Percentiles rank a stretch among this genome's conserved stretches.
Conservation (phyloP, 2,113 vertebrate species). For the Seriola aureovittata region DNA sequence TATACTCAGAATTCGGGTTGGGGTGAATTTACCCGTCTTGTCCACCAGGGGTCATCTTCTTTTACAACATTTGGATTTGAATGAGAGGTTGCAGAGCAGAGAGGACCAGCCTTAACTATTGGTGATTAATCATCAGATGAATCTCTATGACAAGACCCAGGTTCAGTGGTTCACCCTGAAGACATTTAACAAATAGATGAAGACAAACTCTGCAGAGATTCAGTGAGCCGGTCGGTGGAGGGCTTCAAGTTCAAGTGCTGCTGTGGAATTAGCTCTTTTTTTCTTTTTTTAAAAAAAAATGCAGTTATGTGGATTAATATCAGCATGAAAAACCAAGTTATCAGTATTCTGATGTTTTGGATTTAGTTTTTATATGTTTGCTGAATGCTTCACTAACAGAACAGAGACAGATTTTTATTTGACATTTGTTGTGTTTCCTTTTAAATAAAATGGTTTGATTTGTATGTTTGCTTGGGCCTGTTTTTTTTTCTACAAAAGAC, state of each 20-base stretch:
- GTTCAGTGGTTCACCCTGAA: conserved; percentile 17
- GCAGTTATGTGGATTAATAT: conserved; percentile 35
- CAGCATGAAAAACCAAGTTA: conserved; percentile 40
- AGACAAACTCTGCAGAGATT: neutral
- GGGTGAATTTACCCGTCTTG: conserved; percentile 33
- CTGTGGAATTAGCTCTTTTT: conserved; percentile 31
- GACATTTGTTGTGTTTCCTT: conserved; percentile 65
- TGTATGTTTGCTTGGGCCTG: conserved; percentile 18
- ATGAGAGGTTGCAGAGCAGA: neutral
- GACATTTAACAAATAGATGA: neutral
- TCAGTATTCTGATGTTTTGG: conserved; percentile 67
- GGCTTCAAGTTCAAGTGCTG: conserved; percentile 41
- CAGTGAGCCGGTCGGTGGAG: neutral
- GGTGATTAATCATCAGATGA: conserved; percentile 38
- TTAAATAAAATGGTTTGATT: conserved; percentile 67
- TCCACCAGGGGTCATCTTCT: conserved; percentile 73
- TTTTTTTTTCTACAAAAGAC: neutral
- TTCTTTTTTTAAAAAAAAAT: conserved; percentile 3
- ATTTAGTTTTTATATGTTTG: conserved; percentile 38
- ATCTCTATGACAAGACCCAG: conserved; percentile 34
- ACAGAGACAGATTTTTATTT: conserved; percentile 51
- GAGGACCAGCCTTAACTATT: conserved; percentile 18
- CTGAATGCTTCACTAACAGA: conserved; percentile 57
- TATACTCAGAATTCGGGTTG: neutral
- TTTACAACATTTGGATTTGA: neutral